A percentile compares a stretch with the other conserved stretches of the same genome.
These are phyloP conservation scores for Sylvia atricapilla DNA, from an alignment of 2,113 vertebrate genomes.

Conservation along the genomic window DNA sequence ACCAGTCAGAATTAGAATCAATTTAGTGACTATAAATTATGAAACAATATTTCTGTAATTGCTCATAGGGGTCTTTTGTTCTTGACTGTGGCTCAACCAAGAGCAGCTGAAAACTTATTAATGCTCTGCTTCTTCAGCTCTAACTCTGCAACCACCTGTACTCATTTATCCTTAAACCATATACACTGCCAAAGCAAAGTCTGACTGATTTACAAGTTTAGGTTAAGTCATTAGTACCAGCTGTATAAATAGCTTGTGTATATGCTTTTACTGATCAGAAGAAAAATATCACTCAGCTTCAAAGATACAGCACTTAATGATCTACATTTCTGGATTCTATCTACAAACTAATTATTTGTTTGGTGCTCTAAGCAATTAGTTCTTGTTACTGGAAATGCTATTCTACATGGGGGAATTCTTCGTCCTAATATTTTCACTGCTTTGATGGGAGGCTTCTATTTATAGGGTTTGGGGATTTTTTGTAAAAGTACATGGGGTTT, in stretches of 20 bases:
- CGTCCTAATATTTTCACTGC: not conserved
- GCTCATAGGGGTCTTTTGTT: not conserved
- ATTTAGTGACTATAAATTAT: not conserved
- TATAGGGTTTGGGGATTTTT: not conserved
- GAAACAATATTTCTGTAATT: not conserved
- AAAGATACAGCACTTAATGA: slow-evolving; percentile 31
- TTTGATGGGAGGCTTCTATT: not conserved
- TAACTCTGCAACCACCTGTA: not conserved
- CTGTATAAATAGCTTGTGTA: slow-evolving; percentile 7
- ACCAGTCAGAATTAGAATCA: not conserved
- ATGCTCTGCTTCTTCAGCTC: not conserved
- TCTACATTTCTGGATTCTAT: not conserved
- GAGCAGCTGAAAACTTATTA: not conserved
- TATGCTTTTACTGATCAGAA: slow-evolving; percentile 20
- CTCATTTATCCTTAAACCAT: not conserved
- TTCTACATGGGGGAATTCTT: not conserved
- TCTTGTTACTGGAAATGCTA: slow-evolving; percentile 11
- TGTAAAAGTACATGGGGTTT: rapidly evolving
- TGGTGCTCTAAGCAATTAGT: slow-evolving; percentile 31
- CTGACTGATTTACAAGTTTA: slow-evolving; percentile 2
- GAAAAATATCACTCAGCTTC: slow-evolving; percentile 14
- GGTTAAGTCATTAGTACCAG: slow-evolving; percentile 22
- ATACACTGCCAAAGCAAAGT: not conserved
- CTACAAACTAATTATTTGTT: slow-evolving; percentile 53
- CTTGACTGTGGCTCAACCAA: not conserved